Conservation (phyloP, 2,888 invertebrate species). For the Leptura quadrifasciata region DNA sequence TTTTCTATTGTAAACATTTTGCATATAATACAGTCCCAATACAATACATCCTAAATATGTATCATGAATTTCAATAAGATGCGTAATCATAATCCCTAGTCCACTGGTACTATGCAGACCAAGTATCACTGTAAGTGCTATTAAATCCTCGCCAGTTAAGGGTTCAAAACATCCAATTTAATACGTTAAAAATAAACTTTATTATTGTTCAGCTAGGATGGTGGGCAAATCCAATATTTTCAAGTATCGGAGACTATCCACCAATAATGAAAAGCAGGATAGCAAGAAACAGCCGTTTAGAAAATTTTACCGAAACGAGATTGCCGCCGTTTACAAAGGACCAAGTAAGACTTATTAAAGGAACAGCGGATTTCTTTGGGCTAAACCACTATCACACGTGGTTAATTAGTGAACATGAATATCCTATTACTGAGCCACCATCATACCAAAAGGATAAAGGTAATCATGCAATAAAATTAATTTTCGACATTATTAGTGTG, state of each 20-base stretch:
- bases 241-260: slow-evolving; percentile 75
- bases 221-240: slow-evolving; percentile 74
- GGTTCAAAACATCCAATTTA: not conserved
- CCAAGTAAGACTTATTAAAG: slow-evolving; percentile 73
- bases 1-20: too few relatives aligned
- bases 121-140: too few relatives aligned
- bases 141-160: too few relatives aligned
- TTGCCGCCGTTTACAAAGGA: slow-evolving; percentile 72
- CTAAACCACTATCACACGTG: slow-evolving; percentile 79
- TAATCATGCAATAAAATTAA: slow-evolving; percentile 19
- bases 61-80: too few relatives aligned
- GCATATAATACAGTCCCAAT: too few relatives aligned
- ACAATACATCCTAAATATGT: too few relatives aligned
- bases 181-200: not conserved
- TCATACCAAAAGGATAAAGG: slow-evolving; percentile 65
- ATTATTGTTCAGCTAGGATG: slow-evolving; percentile 72
- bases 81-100: too few relatives aligned
- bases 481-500: not conserved
- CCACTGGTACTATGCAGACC: too few relatives aligned
- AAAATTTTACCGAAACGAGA: slow-evolving; percentile 72
- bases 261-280: slow-evolving; percentile 73
- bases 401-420: slow-evolving; percentile 69
- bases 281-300: slow-evolving; percentile 70
- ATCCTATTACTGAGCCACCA: slow-evolving; percentile 67
- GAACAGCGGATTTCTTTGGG: slow-evolving; percentile 80